Evolutionary conservation across 2,797 vertebrate genomes (phyloP).

Genomic region (Glyptemys insculpta): DNA sequence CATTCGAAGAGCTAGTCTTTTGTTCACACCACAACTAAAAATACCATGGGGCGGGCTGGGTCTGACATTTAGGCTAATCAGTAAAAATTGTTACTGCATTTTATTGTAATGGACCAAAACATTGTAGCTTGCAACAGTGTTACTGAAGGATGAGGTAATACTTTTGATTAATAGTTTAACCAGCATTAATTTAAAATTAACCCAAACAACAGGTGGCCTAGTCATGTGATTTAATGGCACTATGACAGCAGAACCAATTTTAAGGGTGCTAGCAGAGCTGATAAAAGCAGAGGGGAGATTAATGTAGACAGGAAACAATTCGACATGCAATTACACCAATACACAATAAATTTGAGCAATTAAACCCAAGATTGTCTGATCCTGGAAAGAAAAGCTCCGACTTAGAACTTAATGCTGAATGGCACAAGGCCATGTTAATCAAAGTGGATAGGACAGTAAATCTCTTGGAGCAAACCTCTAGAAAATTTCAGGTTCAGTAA

Average conservation of each 20-base stretch:
- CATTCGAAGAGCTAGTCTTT: neutral
- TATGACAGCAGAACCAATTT: neutral
- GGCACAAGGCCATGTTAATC: constrained; percentile 2
- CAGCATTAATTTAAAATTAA: neutral
- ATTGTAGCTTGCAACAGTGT: neutral
- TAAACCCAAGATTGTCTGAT: constrained; percentile 20
- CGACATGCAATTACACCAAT: neutral
- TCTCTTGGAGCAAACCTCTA: neutral
- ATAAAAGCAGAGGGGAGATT: neutral
- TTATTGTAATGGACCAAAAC: neutral
- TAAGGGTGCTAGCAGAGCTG: neutral
- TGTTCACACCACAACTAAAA: no score
- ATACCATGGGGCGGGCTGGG: no score
- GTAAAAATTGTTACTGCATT: neutral
- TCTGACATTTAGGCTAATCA: neutral
- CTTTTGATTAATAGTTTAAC: neutral
- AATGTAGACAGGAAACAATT: constrained; percentile 24
- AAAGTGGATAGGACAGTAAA: constrained; percentile 16
- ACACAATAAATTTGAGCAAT: constrained; percentile 21
- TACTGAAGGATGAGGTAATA: neutral
- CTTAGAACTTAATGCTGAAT: constrained; percentile 19
- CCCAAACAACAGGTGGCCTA: neutral
- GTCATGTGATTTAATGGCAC: neutral
- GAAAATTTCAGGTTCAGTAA: neutral
- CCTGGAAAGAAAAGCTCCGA: neutral